Percentiles rank a stretch among this genome's conserved stretches.
phyloP scores from a whole-genome alignment of 2,113 vertebrate genomes.

The Festucalex cinctus region DNA sequence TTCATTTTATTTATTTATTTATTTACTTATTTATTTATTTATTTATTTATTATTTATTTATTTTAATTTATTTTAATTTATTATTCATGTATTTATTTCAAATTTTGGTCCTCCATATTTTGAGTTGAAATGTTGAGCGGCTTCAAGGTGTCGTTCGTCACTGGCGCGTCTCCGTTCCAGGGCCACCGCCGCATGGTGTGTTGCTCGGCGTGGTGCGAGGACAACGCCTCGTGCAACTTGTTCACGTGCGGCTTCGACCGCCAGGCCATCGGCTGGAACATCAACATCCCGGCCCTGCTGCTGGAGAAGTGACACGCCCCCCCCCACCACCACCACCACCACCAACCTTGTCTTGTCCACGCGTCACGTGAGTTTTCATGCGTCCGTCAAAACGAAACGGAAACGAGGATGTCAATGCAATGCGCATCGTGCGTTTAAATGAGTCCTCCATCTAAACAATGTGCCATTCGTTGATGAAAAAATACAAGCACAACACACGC shows the following conservation, averaged over 20 bases:
- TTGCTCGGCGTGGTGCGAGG: constrained; percentile 91
- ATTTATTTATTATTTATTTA: too few relatives aligned
- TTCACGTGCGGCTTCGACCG: constrained; percentile 97
- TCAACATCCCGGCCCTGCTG: constrained; percentile 92
- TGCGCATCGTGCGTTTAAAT: neutral
- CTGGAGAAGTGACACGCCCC: constrained; percentile 96
- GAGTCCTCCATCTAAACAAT: neutral
- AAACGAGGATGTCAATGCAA: too few relatives aligned
- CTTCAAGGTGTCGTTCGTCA: too few relatives aligned
- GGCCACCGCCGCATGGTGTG: constrained; percentile 97
- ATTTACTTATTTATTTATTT: too few relatives aligned
- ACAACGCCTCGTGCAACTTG: constrained; percentile 88
- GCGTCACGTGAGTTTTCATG: neutral
- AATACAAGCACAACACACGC: too few relatives aligned
- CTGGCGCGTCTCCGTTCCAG: constrained; percentile 58
- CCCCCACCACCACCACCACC: neutral
- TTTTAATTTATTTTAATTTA: too few relatives aligned
- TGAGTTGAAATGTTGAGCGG: too few relatives aligned
- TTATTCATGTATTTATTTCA: too few relatives aligned
- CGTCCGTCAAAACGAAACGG: neutral
- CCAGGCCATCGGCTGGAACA: constrained; percentile 97
- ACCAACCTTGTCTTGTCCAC: neutral
- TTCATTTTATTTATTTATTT: too few relatives aligned
- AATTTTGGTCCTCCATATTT: too few relatives aligned
- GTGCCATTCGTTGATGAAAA: too few relatives aligned